Base-by-base conservation (phyloP, 2,888 invertebrate species). In the Azorinus chamasolen region DNA sequence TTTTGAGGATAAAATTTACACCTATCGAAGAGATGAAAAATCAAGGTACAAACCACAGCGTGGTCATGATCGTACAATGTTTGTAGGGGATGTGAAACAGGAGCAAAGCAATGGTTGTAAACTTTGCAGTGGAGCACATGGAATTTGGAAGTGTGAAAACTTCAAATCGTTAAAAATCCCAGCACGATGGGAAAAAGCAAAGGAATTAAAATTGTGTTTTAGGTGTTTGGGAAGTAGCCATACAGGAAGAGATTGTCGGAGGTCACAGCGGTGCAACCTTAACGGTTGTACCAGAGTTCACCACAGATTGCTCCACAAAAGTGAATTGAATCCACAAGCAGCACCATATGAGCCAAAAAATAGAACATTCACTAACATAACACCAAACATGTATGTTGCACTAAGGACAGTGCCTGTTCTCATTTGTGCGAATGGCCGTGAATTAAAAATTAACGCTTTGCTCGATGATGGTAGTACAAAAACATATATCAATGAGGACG, bases 401-500 rank as follows among this genome's bases (percentile, higher is more conserved):
- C 55, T 43, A 25, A 22, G 45, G 12, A 50, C 55, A 50, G 63
- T 50, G n/a, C 39, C 45, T 25, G 72, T 76, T 14, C 62, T 71
- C 43, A 58, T 48, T 22, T 55, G 39, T 22, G 66, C 59, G 14
- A 24, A 50, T 14, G 24, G 41, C 5, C 37, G 41, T 27, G 39
- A 43, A 51, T 37, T 69, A 16, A 41, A 46, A 25, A 53, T 77
- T 2, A 83, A 83, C 53, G 80, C 83, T 8, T 20, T 80, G 37
- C 43, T 83, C 16, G 79, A 71, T 64, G 83, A 83, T 65, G 83
- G 69, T 1, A 83, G 79, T 32, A 80, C 79, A 12, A 66, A 70
- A 39, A 78, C 80, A 18, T 80, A 79, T 51, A 41, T 80, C 3
- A 78, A 80, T 57, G 27, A 45, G 2, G 74, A 77, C 45, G 66